Evolutionary conservation across 1,140 invertebrate species (phyloP), one percentile per base, ranked within the genome.

Genomic region (Tetragnatha versicolor): DNA sequence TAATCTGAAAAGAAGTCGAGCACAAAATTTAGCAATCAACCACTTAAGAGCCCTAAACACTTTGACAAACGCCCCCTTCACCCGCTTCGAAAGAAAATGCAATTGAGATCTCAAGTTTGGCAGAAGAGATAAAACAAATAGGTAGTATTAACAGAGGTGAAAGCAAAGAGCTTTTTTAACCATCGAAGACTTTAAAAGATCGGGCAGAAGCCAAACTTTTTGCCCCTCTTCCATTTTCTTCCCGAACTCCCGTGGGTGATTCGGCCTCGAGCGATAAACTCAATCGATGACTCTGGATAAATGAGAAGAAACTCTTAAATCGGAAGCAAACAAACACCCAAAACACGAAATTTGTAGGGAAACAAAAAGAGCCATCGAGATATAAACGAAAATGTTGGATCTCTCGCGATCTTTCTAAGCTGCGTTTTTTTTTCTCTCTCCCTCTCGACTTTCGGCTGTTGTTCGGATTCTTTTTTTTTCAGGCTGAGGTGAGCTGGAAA

Each of bases 151-250:
- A 53, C 47, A 70, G 37, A 70, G 47, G 33, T 27, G 68, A 55
- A 66, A 47, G 63, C 37, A 42, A 4, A 2, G 14, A 47, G 9
- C 3, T n/a, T 69, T 51, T 69, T 68, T 42, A 37, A 37, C 27
- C 31, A 53, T 22, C 55, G 33, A n/a, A 70, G 68, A 70, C 68
- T 70, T 70, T 70, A 70, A 70, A 70, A 70, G 68, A 55, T 70
- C 68, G 55, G 42, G 49, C n/a, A 14, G 29, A 55, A 55, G 39
- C 9, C 17, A 12, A 17, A 31, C 17, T 70, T 37, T 53, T 39
- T 37, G 20, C 33, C 6, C 31, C 45, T 63, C 31, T 37, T 31
- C 22, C 33, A 53, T 53, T 70, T 70, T 55, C 49, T 70, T 70
- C 29, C 9, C 31, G 4, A 17, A 37, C n/a, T 70, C 68, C 68